phyloP scores from a whole-genome alignment of 2,888 invertebrate genomes.

The Drosophila barbarae region DNA sequence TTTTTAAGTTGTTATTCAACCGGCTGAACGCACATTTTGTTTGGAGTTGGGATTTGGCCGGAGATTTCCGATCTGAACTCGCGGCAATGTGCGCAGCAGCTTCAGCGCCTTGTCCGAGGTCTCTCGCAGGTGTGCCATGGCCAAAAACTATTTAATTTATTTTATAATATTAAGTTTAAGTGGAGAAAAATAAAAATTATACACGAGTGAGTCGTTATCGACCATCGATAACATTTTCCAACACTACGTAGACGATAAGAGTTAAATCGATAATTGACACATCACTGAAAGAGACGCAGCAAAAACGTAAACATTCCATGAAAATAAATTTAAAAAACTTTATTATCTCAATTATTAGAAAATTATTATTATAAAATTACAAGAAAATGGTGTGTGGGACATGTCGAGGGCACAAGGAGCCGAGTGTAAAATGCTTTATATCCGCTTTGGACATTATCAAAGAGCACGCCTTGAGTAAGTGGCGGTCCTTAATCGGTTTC shows the following conservation, averaged over 20 bases:
- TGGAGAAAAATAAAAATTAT: constrained; percentile 25
- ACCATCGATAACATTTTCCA: constrained; percentile 29
- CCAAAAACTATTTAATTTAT: constrained; percentile 15
- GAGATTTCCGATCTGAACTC: constrained; percentile 87
- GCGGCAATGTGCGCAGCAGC: constrained; percentile 87
- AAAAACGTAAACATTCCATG: constrained; percentile 2
- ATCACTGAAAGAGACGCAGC: neutral
- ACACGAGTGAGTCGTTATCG: constrained; percentile 42
- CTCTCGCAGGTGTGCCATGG: constrained; percentile 75
- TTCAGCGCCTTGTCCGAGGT: constrained; percentile 88
- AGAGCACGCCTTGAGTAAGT: constrained; percentile 72
- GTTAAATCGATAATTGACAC: neutral
- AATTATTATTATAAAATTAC: neutral
- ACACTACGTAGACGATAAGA: constrained; percentile 34
- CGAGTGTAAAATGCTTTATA: constrained; percentile 42
- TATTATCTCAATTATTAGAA: neutral
- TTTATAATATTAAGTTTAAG: constrained; percentile 24
- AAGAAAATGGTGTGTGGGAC: constrained; percentile 54
- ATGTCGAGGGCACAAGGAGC: constrained; percentile 43
- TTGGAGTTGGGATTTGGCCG: constrained; percentile 86
- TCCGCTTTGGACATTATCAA: constrained; percentile 64
- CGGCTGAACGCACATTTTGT: constrained; percentile 81
- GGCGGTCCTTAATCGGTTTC: neutral
- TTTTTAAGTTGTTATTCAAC: constrained; percentile 54
- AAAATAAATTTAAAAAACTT: neutral